These are phyloP conservation scores for Phrynosoma platyrhinos DNA, from an alignment of 2,113 vertebrate genomes.

Conservation along the genomic window DNA sequence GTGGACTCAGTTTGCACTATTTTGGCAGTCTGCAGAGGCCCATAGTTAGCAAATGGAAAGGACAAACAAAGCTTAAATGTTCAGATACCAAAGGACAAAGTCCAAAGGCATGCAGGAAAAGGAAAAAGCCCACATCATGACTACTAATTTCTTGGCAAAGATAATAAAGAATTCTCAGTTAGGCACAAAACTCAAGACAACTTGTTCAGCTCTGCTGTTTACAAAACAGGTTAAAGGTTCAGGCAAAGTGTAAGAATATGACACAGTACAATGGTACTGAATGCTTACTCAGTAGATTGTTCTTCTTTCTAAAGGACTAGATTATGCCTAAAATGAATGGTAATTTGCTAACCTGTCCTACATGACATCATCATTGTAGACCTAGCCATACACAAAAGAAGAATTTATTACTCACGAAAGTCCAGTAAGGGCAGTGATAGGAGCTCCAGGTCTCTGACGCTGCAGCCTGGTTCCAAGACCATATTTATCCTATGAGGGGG, in stretches of 20 bases:
- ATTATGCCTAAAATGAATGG: background rate
- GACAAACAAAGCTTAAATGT: background rate
- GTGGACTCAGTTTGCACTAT: too few relatives aligned
- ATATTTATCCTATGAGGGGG: constrained; percentile 89
- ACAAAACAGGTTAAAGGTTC: background rate
- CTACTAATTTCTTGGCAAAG: background rate
- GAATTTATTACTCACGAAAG: constrained; percentile 89
- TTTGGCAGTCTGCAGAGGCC: too few relatives aligned
- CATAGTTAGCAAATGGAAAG: too few relatives aligned
- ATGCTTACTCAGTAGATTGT: background rate
- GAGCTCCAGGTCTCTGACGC: constrained; percentile 90
- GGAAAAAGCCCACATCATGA: background rate
- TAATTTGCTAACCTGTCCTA: background rate
- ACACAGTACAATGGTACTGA: background rate
- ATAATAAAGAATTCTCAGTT: background rate
- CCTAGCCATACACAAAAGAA: background rate
- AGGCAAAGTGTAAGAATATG: background rate
- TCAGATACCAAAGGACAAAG: background rate
- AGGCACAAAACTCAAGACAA: background rate
- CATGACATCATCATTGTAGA: background rate
- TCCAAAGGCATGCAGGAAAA: background rate
- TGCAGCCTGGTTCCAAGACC: constrained; percentile 95
- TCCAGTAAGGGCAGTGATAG: constrained; percentile 91
- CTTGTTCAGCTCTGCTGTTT: background rate
- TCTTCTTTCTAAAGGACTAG: background rate